Base-by-base conservation (phyloP, 1,140 invertebrate species). In the Anoplolepis gracilipes region DNA sequence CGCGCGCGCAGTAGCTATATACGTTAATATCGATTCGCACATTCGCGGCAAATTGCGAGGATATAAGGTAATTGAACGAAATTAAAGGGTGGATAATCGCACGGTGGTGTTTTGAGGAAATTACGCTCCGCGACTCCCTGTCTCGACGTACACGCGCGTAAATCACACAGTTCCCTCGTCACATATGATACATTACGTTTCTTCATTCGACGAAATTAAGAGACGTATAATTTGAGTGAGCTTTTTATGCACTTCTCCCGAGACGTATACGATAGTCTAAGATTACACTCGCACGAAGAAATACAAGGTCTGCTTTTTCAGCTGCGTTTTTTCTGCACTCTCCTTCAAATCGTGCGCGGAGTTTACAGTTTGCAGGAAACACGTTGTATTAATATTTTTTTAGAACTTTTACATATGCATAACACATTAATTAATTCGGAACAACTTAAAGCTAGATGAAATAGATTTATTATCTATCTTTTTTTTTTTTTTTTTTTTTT, bases 21-120 rank as follows among this genome's bases (percentile, higher is more conserved):
- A 39, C 11, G 59, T 30, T 70, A 72, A 85, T 77, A 88, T 85
- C 33, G 73, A 81, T 81, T 81, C 62, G 36, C 53, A 61, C 78
- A 72, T 42, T 82, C 25, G 67, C 67, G 67, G 53, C 36, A 73
- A 82, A 82, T 82, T 82, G 78, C 78, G 53, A 59, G 36, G 78
- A 57, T 59, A 73, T 59, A 42, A 72, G 25, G 67, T 82, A 82
- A 82, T 82, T 59, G 78, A 59, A 59, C 65, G 67, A 72, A 73
- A 82, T 59, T 73, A 82, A 28, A 69, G 53, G 36, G 25, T 11
- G 67, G 67, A 59, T 82, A 59, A 82, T 82, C 78, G 67, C 28
- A 36, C 36, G 33, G 16, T 4, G 53, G 28, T 33, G 53, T 82
- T 73, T 82, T 42, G 67, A 33, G 67, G 53, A 59, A 82, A 82